Base-by-base conservation (phyloP, 2,888 invertebrate species). In the Tridacna gigas region DNA sequence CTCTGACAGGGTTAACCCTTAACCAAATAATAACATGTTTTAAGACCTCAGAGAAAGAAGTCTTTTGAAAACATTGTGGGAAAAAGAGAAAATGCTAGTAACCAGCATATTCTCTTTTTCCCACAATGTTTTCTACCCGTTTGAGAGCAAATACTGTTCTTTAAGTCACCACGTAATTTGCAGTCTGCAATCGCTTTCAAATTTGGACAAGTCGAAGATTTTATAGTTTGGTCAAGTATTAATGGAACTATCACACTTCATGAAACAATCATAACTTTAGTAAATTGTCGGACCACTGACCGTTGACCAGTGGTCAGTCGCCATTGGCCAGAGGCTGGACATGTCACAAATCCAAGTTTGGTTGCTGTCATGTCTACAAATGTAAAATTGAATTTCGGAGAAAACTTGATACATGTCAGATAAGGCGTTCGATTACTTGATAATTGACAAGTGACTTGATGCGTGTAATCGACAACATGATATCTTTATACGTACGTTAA, bases 391-490 rank as follows among this genome's bases (percentile, higher is more conserved):
- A 56, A 56, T 56, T 56, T 56, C 56, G 56, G 56, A 56, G 56
- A 71, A 71, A 22, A 71, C 51, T 51, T n/a, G 51, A 71, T 71
- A 71, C 51, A 71, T 25, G 25, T 12, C n/a, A n/a, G 51, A 71
- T 71, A 51, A 67, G 15, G 47, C 47, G 48, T 25, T 71, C 71
- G 51, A 71, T 71, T 71, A 71, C 47, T 51, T 45, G 18, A n/a
- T 47, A 71, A 71, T 71, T 71, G 71, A 71, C 71, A 71, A 48
- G 22, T 71, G 71, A 71, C 71, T 71, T 71, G 71, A 71, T 71
- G 71, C 71, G 67, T 67, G 45, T 67, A 67, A 67, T 67, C 67
- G 71, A n/a, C 11, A 18, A 71, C 71, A 71, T 47, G 71, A 71
- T 71, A 71, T 71, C 22, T 48, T 18, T 47, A 71, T 51, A 71